Base-by-base conservation (phyloP, 2,888 invertebrate genomes). In the Dromius quadrimaculatus region DNA sequence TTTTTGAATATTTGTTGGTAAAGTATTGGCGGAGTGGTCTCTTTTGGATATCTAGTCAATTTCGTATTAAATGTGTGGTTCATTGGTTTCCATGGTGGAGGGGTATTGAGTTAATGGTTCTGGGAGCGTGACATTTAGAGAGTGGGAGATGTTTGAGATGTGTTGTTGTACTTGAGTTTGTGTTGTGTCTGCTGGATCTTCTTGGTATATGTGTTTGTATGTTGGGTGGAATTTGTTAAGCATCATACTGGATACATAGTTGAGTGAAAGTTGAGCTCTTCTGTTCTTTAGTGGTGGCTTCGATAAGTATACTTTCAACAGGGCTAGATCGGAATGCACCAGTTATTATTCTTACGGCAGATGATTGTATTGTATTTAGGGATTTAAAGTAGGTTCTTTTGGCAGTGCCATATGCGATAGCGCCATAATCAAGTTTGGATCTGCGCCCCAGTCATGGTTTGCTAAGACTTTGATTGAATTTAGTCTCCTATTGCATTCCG, bases 361-460 rank as follows among this genome's bases (percentile, higher is more conserved):
- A 6, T 5, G 32, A 32, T 32, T 32, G 32, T 5, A 32, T 8
- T 6, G 32, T 32, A 8, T 32, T 8, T 6, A 32, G 5, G 9
- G 5, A 6, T 32, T 32, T 32, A 6, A 32, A 8, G 9, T 32
- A 32, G 32, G 43, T 6, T 43, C 11, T 43, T 13, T 43, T 43
- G 2, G 43, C 43, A 13, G 43, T 43, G 2, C 6, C 43, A 43
- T 43, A 43, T 43, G 19, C 43, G 15, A 13, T 11, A 8, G 13
- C 1, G n/a, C 43, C 43, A 13, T 43, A 54, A 11, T 54, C 54
- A 9, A 54, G 54, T 22, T 28, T 32, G n/a, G 54, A 54, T 59
- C 59, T 15, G 59, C 59, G 8, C 59, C 59, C 59, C 59, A 59
- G 3, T 59, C 11, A n/a, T 59, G 59, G n/a, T 23, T 59, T 15